phyloP scores from a whole-genome alignment of 2,113 vertebrate species.

The Callopanchax toddi region DNA sequence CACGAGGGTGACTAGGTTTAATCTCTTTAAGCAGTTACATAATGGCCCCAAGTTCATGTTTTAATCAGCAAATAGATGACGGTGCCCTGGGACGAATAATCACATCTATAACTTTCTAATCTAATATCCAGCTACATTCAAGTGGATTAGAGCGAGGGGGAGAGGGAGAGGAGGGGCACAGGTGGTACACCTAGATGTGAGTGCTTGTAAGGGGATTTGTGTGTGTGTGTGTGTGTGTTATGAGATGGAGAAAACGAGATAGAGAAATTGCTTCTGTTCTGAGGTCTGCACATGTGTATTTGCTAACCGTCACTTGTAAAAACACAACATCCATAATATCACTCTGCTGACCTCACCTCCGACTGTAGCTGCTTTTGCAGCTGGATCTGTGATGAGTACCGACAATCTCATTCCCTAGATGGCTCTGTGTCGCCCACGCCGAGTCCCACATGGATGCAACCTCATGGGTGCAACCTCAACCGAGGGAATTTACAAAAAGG shows the following conservation, averaged over 20 bases:
- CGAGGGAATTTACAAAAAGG: constrained; percentile 46
- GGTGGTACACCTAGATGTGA: constrained; percentile 58
- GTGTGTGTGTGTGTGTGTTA: constrained; percentile 42
- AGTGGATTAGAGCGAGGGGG: constrained; percentile 70
- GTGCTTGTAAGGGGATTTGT: constrained; percentile 57
- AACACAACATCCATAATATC: constrained; percentile 31
- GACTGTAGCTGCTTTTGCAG: constrained; percentile 52
- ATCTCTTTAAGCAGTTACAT: constrained; percentile 78
- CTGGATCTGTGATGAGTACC: constrained; percentile 44
- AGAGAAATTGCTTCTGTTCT: constrained; percentile 28
- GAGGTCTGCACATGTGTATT: constrained; percentile 5
- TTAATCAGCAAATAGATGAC: constrained; percentile 79
- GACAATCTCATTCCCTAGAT: constrained; percentile 73
- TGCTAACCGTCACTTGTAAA: constrained; percentile 5
- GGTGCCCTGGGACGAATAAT: constrained; percentile 74
- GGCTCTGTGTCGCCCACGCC: constrained; percentile 45
- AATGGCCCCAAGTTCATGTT: constrained; percentile 72
- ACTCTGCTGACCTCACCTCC: constrained; percentile 63
- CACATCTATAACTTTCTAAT: constrained; percentile 80
- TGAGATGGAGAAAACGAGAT: constrained; percentile 48
- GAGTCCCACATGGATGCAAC: constrained; percentile 11
- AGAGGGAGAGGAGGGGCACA: constrained; percentile 49
- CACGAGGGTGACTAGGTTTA: constrained; percentile 59
- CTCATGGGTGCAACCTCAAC: constrained; percentile 1
- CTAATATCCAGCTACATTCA: constrained; percentile 75